Evolutionary conservation across 2,113 vertebrate species (phyloP).

Genomic region (Cebidichthys violaceus): DNA sequence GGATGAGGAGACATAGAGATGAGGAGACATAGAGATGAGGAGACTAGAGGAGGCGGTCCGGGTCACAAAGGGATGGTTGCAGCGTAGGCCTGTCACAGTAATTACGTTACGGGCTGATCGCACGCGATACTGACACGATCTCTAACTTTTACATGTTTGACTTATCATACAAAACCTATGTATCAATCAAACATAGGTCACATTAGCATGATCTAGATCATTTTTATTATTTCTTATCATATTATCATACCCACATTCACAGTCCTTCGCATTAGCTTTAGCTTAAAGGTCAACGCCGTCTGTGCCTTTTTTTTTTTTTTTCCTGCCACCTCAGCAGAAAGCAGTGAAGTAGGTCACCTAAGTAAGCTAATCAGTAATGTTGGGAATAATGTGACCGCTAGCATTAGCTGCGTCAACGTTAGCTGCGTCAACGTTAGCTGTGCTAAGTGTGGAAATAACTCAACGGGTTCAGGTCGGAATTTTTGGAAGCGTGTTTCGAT

Average conservation of each 20-base stretch:
- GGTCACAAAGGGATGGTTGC: constrained; percentile 2
- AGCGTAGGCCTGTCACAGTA: neutral
- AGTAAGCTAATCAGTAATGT: neutral
- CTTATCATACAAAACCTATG: neutral
- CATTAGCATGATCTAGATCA: neutral
- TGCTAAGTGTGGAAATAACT: too few species aligned
- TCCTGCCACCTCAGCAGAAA: neutral
- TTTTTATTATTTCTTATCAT: neutral
- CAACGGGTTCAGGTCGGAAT: too few species aligned
- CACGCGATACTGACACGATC: neutral
- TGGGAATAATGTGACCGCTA: neutral
- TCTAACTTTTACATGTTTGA: neutral
- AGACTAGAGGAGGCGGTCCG: neutral
- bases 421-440: too few species aligned
- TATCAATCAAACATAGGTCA: neutral
- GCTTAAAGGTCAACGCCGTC: neutral
- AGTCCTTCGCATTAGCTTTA: neutral
- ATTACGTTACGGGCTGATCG: too few species aligned
- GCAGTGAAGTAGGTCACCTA: neutral
- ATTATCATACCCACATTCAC: neutral
- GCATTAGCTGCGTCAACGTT: too few species aligned
- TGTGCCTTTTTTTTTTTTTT: neutral
- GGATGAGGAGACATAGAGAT: too few species aligned
- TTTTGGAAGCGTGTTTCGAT: too few species aligned
- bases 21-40: too few species aligned